Evolutionary conservation across 1,140 invertebrate species (phyloP), one percentile per base, ranked within the genome.

Genomic region (Oncopodura yosiiana): DNA sequence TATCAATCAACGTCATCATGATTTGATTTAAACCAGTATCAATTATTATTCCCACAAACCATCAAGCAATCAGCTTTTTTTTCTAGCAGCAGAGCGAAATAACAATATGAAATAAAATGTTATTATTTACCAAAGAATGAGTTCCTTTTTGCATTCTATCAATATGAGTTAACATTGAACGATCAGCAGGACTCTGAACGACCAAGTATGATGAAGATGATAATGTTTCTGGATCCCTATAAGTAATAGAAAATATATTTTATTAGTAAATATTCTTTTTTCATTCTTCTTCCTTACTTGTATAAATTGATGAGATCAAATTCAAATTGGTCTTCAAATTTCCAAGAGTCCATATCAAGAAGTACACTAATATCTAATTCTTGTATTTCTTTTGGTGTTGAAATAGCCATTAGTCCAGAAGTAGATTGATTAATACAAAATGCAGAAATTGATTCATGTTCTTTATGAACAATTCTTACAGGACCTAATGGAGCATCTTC

Each of bases 391-490:
- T 93, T 81, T 1, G 90, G 90, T 55, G 93, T 98, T 12, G 93
- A 87, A 58, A 99, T 73, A 5, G 92, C 87, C 62, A 99, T 81
- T 52, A 87, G 73, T 29, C 82, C 86, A 53, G 78, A 74, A 63
- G 82, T 84, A n/a, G 84, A 81, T 85, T 91, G 82, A 76, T 95
- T 97, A 38, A 97, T 76, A 67, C 92, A 94, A 76, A 99, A 99
- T 29, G 94, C 87, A 60, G 91, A 84, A 58, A 99, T 96, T 52
- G 90, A 91, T 71, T 99, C 95, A 75, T 96, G 93, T 69, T 99
- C 95, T 74, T 97, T 97, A 69, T 99, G 95, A 57, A 98, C 94
- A 58, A 99, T 92, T 53, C 93, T 79, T 51, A 96, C 88, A 36
- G 90, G 86, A 65, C 87, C 86, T 41, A 60, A 12, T 8, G 57